Base-by-base conservation (phyloP, 2,797 vertebrate genomes). In the Hydrolagus colliei region DNA sequence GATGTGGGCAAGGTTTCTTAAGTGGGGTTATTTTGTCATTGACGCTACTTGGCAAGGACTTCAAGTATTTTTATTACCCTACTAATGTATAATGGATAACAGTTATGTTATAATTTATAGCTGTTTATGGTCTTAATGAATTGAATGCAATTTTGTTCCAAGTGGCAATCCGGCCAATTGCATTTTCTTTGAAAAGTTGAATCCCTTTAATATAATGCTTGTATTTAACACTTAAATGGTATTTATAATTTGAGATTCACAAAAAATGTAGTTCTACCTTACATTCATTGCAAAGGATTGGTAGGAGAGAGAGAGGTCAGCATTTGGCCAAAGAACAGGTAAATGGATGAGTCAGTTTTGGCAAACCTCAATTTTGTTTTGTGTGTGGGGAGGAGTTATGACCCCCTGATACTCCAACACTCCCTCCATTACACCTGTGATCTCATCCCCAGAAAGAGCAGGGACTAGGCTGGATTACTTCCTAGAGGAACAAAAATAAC, bases 131-230 rank as follows among this genome's bases (percentile, higher is more conserved):
- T 62, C 22, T 78, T 22, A 41, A 22, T 12, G 27, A 12, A 13
- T 14, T 18, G 11, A 78, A 78, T 27, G 27, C 63, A 61, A 78
- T 78, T 62, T 20, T 62, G 20, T 59, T 78, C 62, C 52, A 59
- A 62, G n/a, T 78, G 52, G 75, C 75, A n/a, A 20, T 27, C 18
- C 59, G 62, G 63, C 77, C 61, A 79, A 22, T 61, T 79, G 63
- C 62, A 79, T 63, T 62, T 79, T 79, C 61, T 32, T 2, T 63
- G 77, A 79, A 61, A 79, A 13, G 61, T 79, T 79, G 59, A 59
- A 79, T n/a, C n/a, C 27, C 13, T 22, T 13, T 79, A 13, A 27
- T 22, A 12, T 63, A 18, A 78, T 52, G 63, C n/a, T 22, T n/a
- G 13, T 14, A 59, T 22, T 63, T n/a, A 63, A 79, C 16, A 63